A percentile compares a stretch with the other conserved stretches of the same genome.
Conservation (phyloP, 2,113 vertebrate species). For the Indicator maculatus region DNA sequence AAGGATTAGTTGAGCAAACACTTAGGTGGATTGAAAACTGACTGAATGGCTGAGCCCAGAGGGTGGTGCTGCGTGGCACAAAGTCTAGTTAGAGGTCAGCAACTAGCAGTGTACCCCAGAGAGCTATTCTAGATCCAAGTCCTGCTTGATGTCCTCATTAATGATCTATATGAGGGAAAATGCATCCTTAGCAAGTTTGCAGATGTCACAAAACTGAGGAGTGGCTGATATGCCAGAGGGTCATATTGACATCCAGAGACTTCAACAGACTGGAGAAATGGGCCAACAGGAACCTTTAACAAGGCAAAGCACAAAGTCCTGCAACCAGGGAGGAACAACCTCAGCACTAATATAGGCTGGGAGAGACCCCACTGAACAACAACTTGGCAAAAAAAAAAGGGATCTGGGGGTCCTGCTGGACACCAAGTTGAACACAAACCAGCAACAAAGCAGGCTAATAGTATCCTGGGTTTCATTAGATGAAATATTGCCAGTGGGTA, state of each 20-base stretch:
- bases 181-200: not conserved
- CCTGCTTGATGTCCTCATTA: not conserved
- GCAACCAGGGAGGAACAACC: not conserved
- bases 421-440: not conserved
- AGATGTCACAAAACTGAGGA: not conserved
- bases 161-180: not conserved
- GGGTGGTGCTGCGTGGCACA: not conserved
- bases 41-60: not conserved
- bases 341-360: too few relatives aligned
- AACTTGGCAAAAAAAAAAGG: not conserved
- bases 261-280: not conserved
- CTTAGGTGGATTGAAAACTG: not conserved
- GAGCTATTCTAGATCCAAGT: not conserved
- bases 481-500: not conserved
- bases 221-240: not conserved
- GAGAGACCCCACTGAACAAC: not conserved
- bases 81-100: not conserved
- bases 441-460: not conserved
- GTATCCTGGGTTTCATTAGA: not conserved
- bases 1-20: not conserved
- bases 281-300: not conserved
- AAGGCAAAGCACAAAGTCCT: not conserved
- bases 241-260: not conserved
- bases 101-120: not conserved
- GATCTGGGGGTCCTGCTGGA: not conserved